phyloP scores from a whole-genome alignment of 2,888 invertebrate species.

The Crocallis elinguaria region DNA sequence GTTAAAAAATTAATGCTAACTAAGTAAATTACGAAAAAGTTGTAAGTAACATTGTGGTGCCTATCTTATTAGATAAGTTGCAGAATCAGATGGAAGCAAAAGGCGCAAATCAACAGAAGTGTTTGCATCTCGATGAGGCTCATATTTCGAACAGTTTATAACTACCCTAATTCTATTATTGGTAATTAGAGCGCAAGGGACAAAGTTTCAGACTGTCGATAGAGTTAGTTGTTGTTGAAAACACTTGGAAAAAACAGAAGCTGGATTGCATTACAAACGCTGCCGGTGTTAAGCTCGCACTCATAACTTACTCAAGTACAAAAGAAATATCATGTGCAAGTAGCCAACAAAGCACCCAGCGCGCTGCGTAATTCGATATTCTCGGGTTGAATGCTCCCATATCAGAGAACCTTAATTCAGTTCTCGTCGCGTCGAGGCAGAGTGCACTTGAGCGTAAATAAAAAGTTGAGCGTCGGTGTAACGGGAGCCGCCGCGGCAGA shows the following conservation, averaged over 20 bases:
- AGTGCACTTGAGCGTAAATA: conserved; percentile 84
- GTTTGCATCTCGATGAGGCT: conserved; percentile 42
- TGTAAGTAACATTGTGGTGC: conserved; percentile 15
- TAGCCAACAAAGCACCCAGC: conserved; percentile 78
- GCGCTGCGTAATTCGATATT: conserved; percentile 81
- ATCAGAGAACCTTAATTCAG: conserved; percentile 81
- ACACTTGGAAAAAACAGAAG: conserved; percentile 28
- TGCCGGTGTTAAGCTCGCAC: conserved; percentile 17
- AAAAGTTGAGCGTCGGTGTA: conserved; percentile 81
- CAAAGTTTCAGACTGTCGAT: conserved; percentile 31
- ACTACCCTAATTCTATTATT: conserved; percentile 36
- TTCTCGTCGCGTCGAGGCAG: conserved; percentile 70
- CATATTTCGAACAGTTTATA: conserved; percentile 45
- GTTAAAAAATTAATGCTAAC: conserved; percentile 13
- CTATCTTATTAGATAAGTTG: conserved; percentile 29
- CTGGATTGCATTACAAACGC: conserved; percentile 39
- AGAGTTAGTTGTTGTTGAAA: conserved; percentile 33
- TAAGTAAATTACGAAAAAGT: conserved; percentile 19
- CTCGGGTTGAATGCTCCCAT: conserved; percentile 83
- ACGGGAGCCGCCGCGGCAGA: conserved; percentile 68
- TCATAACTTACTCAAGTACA: conserved; percentile 49
- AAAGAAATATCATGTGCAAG: conserved; percentile 80
- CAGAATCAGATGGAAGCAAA: conserved; percentile 38
- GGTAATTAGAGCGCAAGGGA: conserved; percentile 42
- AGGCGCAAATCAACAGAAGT: conserved; percentile 35